These are phyloP conservation scores for Eidolon dupreanum DNA, from an alignment of 2,797 vertebrate genomes.

Conservation along the genomic window DNA sequence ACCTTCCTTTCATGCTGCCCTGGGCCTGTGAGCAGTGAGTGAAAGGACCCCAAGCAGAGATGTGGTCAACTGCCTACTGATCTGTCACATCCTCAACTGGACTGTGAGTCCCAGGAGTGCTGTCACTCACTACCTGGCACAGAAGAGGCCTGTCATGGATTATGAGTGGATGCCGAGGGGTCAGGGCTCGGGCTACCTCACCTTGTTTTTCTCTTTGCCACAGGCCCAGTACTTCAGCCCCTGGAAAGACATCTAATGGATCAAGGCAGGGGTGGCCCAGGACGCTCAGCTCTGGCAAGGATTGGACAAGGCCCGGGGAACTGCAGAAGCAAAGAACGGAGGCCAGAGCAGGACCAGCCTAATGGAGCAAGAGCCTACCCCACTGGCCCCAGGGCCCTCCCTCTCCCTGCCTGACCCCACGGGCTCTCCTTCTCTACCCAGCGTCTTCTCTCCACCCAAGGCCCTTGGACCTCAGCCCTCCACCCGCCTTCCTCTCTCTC, in stretches of 20 bases:
- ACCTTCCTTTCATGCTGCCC: not conserved
- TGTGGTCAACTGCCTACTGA: not conserved
- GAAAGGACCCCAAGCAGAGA: not conserved
- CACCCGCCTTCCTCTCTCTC: not conserved
- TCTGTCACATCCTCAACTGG: not conserved
- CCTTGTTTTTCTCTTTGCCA: not conserved
- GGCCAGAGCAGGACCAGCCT: not conserved
- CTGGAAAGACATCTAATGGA: slow-evolving; percentile 49
- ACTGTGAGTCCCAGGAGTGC: not conserved
- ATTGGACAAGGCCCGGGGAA: not conserved
- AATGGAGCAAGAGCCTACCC: not conserved
- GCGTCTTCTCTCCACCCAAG: not conserved
- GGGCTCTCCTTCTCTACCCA: not conserved
- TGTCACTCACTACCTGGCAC: not conserved
- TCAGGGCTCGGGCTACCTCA: not conserved
- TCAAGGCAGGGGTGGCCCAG: not conserved
- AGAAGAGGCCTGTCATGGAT: not conserved
- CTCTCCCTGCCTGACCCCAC: not conserved
- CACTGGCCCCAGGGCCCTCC: too few species aligned
- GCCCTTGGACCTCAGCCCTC: not conserved
- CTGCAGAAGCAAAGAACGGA: not conserved
- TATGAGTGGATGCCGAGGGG: accelerated
- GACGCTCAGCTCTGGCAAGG: not conserved
- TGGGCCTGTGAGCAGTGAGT: not conserved
- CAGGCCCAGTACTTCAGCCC: slow-evolving; percentile 63